Evolutionary conservation across 2,113 vertebrate genomes (phyloP), one percentile per base, ranked within the genome.

Genomic region (Felis catus): DNA sequence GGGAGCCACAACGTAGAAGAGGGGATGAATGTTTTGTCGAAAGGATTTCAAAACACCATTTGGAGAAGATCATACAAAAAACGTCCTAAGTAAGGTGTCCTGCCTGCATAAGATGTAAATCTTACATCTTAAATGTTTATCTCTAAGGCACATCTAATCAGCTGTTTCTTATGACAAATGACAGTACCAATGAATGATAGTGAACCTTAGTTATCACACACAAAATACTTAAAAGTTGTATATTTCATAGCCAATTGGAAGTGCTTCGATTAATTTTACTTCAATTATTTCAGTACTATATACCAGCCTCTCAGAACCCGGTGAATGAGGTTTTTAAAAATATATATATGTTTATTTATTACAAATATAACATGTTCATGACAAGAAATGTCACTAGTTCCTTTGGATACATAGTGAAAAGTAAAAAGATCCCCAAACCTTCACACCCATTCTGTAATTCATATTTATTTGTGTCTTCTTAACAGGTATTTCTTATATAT

Each of bases 41-140:
- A 96, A 84, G 73, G 55, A 74, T 80, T 96, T 79, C 86, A 94
- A 94, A 85, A 94, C n/a, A 27, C 27, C 41, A 36, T 91, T 81
- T 86, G 63, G 55, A 79, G 85, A 86, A 36, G 74, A 94, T 16
- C 23, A 71, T 31, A 70, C 53, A 53, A 86, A 74, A 82, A n/a
- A 39, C 25, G 82, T 55, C 23, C 80, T 79, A 90, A 80, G 58
- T 68, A 91, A 91, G 36, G 31, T 23, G 11, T 39, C 66, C 33
- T 58, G 53, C 25, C 45, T 36, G 4, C 11, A 33, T 80, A 92
- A 63, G 66, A 73, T 15, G 33, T 25, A 53, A n/a, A 78, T 58
- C 31, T 68, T 45, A 5, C 48, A 71, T 78, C 41, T 85, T 66
- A 45, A 25, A 33, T 74, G 70, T 7, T 74, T 73, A 78, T 78